Percentiles rank a stretch among this genome's conserved stretches.
These are phyloP conservation scores for Garra rufa DNA, from an alignment of 2,113 vertebrate genomes.

Conservation along the genomic window DNA sequence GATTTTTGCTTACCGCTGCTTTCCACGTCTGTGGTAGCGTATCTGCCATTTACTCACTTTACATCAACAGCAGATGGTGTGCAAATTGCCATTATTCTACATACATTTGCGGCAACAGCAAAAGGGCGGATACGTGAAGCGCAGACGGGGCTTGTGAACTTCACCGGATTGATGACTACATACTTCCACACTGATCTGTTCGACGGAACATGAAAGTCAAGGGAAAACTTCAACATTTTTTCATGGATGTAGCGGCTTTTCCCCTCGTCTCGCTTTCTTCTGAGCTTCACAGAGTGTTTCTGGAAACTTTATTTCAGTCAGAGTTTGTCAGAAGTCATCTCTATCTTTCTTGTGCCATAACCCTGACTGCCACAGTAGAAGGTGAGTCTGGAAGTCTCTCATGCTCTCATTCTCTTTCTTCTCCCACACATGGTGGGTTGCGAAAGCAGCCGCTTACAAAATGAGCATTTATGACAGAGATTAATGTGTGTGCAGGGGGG, in stretches of 20 bases:
- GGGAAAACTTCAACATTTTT: background rate
- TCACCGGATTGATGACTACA: conserved; percentile 18
- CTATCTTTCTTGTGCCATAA: conserved; percentile 39
- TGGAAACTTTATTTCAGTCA: conserved; percentile 33
- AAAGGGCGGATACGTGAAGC: background rate
- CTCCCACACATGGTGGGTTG: conserved; percentile 43
- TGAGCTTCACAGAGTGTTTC: conserved; percentile 17
- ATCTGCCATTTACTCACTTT: conserved; percentile 34
- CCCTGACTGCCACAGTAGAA: conserved; percentile 12
- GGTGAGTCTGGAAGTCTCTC: conserved; percentile 33
- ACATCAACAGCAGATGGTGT: conserved; percentile 40
- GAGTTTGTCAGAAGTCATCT: conserved; percentile 22
- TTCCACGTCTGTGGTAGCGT: background rate
- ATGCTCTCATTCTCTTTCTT: conserved; percentile 28
- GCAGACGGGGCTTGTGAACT: conserved; percentile 1
- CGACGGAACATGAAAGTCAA: conserved; percentile 24
- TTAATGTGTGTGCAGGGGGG: conserved; percentile 44
- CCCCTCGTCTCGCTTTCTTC: background rate
- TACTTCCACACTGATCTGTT: conserved; percentile 14
- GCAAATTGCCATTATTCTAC: conserved; percentile 25
- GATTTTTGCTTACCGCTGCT: background rate
- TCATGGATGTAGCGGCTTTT: background rate
- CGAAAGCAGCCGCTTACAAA: conserved; percentile 34
- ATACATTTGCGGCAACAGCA: background rate
- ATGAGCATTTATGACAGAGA: conserved; percentile 53